Percentiles rank a stretch among this genome's conserved stretches.
Evolutionary conservation across 1,140 invertebrate species (phyloP).

Genomic region (Rhyzopertha dominica): DNA sequence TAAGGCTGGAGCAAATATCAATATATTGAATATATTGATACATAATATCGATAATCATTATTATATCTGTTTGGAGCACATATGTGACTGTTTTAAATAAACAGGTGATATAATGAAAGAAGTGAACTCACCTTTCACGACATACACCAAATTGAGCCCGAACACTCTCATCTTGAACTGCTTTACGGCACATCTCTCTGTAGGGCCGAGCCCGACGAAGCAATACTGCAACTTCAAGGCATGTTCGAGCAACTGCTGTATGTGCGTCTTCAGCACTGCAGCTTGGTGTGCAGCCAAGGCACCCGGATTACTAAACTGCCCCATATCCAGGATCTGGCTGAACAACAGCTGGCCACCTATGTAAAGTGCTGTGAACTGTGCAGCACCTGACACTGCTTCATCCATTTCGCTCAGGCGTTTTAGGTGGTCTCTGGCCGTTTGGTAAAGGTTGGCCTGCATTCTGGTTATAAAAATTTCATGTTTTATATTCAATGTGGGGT

Average conservation of each 20-base stretch:
- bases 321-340: slow-evolving; percentile 38
- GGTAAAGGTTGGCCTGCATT: slow-evolving; percentile 60
- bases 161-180: slow-evolving; percentile 80
- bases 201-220: slow-evolving; percentile 72
- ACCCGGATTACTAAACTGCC: slow-evolving; percentile 49
- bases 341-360: slow-evolving; percentile 61
- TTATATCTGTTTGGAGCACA: too few relatives aligned
- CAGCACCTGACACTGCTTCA: slow-evolving; percentile 71
- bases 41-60: too few relatives aligned
- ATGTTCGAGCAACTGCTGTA: slow-evolving; percentile 60
- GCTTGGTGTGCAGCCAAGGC: slow-evolving; percentile 49
- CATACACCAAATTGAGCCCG: slow-evolving; percentile 75
- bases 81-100: too few relatives aligned
- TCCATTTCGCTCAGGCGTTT: slow-evolving; percentile 69
- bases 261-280: slow-evolving; percentile 52
- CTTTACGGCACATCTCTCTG: slow-evolving; percentile 70
- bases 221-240: slow-evolving; percentile 76
- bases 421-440: slow-evolving; percentile 68
- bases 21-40: too few relatives aligned
- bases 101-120: too few relatives aligned
- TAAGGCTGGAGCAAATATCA: too few relatives aligned
- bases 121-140: slow-evolving; percentile 53
- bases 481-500: background rate
- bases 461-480: slow-evolving; percentile 17
- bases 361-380: slow-evolving; percentile 80